Evolutionary conservation across 1,140 invertebrate genomes (phyloP), one percentile per base, ranked within the genome.

Genomic region (Onthophagus taurus): DNA sequence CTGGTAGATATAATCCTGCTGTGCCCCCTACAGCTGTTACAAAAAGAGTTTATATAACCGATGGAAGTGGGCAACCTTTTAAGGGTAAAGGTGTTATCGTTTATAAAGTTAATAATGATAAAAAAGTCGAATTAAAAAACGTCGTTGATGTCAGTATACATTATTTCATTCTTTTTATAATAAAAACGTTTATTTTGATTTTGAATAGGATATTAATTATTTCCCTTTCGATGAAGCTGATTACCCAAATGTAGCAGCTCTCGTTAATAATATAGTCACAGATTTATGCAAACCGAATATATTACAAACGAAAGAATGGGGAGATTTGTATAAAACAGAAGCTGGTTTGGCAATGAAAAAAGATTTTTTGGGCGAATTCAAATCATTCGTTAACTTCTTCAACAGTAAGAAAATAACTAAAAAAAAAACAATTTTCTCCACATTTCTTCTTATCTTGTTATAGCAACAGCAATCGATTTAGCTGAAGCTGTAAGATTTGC

Each of bases 381-480:
- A 59, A 45, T 63, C 59, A 62, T 68, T 75, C 65, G 52, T 71
- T 30, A 61, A 68, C 31, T 78, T 76, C 62, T 43, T 75, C 11
- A 62, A 57, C 34, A 66, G 73, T 75, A 60, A 38, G 31, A 47
- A 13, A 19, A n/a, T n/a, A n/a, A n/a, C n/a, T n/a, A n/a, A n/a
- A n/a, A n/a, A n/a, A n/a, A n/a, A n/a, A n/a, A n/a, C n/a, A n/a
- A n/a, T n/a, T n/a, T 36, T 37, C 23, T 23, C 21, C 9, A 3
- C 17, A 45, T 38, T 16, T 31, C 26, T 47, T 31, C 14, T 42
- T 39, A 35, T 23, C 46, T 53, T 51, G 46, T 57, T 55, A 31
- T 51, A 81, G 78, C 69, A 60, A 77, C 74, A 1, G 76, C 74
- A 52, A 59, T 70, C 24, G 76, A 80, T 54, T 55, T 79, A 23